A percentile compares a stretch with the other conserved stretches of the same genome.
These are phyloP conservation scores for Alosa sapidissima DNA, from an alignment of 2,797 vertebrate genomes.

Conservation along the genomic window DNA sequence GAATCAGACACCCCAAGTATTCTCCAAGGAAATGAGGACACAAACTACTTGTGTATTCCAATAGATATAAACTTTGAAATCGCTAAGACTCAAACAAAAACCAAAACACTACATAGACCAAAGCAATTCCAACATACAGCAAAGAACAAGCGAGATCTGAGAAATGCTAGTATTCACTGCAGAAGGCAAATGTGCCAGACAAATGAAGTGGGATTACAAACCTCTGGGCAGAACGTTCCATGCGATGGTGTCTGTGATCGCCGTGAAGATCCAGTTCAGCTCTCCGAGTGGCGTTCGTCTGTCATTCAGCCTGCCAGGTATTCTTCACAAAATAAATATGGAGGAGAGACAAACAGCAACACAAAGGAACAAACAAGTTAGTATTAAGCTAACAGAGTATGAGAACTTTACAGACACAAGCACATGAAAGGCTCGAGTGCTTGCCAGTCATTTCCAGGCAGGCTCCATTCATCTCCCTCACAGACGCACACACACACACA, in stretches of 20 bases:
- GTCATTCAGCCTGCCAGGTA: constrained; percentile 95
- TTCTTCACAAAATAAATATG: constrained; percentile 68
- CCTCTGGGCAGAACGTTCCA: constrained; percentile 98
- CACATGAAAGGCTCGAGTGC: background rate
- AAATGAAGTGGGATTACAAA: constrained; percentile 57
- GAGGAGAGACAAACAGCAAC: constrained; percentile 54
- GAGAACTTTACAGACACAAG: background rate
- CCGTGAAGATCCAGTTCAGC: constrained; percentile 99
- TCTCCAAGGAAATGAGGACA: background rate
- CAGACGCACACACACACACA: background rate
- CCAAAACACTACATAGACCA: background rate
- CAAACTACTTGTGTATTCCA: background rate
- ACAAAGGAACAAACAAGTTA: background rate
- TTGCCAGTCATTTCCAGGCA: background rate
- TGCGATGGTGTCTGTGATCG: constrained; percentile 97
- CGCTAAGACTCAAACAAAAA: background rate
- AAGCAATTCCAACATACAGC: background rate
- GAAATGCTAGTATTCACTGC: too few species aligned
- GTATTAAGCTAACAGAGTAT: background rate
- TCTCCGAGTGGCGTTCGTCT: constrained; percentile 95
- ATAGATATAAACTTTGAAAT: background rate
- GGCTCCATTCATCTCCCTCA: background rate
- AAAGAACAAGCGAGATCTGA: background rate
- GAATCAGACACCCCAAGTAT: background rate
- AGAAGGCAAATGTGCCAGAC: too few species aligned